Evolutionary conservation across 2,888 invertebrate species (phyloP).

Genomic region (Loripinus fragilis): DNA sequence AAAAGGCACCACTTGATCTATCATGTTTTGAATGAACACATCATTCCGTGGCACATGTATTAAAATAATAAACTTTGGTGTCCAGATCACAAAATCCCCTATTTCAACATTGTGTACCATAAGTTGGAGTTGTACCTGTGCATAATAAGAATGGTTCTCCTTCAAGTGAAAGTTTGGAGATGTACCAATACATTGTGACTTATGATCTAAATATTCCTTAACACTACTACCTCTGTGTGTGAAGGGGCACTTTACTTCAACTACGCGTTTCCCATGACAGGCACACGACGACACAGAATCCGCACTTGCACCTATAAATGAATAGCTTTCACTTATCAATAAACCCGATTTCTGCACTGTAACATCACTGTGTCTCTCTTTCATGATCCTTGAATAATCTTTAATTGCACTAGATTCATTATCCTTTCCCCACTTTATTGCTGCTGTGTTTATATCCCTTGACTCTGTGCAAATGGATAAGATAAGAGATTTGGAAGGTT

Average conservation of each 20-base stretch:
- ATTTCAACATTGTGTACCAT: not conserved
- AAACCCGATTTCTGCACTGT: not conserved
- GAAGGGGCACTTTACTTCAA: constrained; percentile 22
- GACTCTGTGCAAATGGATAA: not conserved
- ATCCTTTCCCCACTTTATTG: constrained; percentile 3
- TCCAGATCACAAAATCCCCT: constrained; percentile 28
- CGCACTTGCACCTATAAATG: not conserved
- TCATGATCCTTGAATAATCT: not conserved
- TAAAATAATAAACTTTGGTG: no score
- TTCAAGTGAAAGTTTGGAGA: constrained; percentile 30
- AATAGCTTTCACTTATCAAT: not conserved
- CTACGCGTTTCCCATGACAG: not conserved
- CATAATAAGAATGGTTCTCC: constrained; percentile 30
- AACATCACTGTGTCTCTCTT: not conserved
- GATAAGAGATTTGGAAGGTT: not conserved
- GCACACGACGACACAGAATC: not conserved
- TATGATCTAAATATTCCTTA: not conserved
- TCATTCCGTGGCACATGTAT: not conserved
- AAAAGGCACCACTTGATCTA: not conserved
- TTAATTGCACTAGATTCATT: not conserved
- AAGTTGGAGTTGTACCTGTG: constrained; percentile 38
- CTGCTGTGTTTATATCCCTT: not conserved
- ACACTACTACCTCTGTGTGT: not conserved
- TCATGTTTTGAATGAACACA: not conserved
- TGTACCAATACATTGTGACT: constrained; percentile 23